Conservation (phyloP, 2,797 vertebrate genomes). For the Enoplosus armatus region DNA sequence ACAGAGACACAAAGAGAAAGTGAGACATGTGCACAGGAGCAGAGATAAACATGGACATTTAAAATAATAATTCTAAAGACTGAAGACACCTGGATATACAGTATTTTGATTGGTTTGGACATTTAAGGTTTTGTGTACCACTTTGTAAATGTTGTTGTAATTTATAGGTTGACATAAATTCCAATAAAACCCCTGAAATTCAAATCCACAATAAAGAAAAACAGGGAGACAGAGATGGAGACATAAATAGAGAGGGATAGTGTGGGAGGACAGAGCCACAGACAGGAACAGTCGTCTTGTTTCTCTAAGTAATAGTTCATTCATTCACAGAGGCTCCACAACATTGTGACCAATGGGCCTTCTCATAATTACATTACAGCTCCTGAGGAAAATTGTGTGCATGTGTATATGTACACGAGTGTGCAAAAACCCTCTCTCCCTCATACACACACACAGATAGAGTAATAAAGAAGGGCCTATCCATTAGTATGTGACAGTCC, state of each 20-base stretch:
- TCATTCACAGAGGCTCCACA: slow-evolving; percentile 38
- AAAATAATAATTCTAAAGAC: not conserved
- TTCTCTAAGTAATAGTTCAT: slow-evolving; percentile 62
- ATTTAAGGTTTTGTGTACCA: not conserved
- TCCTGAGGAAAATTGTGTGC: slow-evolving; percentile 38
- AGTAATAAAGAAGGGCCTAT: slow-evolving; percentile 32
- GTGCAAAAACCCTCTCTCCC: not conserved
- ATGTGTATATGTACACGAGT: not conserved
- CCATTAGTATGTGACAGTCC: slow-evolving; percentile 52
- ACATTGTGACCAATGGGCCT: slow-evolving; percentile 39
- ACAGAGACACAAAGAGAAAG: slow-evolving; percentile 33
- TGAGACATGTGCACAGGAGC: slow-evolving; percentile 2
- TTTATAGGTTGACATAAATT: not conserved
- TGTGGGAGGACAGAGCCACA: slow-evolving; percentile 8
- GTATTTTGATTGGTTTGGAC: not conserved
- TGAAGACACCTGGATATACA: not conserved
- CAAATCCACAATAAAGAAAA: not conserved
- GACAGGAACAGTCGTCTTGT: slow-evolving; percentile 38
- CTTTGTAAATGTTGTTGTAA: not conserved
- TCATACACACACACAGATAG: slow-evolving; percentile 10
- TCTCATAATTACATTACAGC: slow-evolving; percentile 66
- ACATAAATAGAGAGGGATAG: slow-evolving; percentile 13
- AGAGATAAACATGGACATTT: not conserved
- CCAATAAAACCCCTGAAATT: not conserved
- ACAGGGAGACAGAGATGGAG: slow-evolving; percentile 14